A percentile compares a stretch with the other conserved stretches of the same genome.
These are phyloP conservation scores for Numenius arquata DNA, from an alignment of 2,113 vertebrate genomes.

Conservation along the genomic window DNA sequence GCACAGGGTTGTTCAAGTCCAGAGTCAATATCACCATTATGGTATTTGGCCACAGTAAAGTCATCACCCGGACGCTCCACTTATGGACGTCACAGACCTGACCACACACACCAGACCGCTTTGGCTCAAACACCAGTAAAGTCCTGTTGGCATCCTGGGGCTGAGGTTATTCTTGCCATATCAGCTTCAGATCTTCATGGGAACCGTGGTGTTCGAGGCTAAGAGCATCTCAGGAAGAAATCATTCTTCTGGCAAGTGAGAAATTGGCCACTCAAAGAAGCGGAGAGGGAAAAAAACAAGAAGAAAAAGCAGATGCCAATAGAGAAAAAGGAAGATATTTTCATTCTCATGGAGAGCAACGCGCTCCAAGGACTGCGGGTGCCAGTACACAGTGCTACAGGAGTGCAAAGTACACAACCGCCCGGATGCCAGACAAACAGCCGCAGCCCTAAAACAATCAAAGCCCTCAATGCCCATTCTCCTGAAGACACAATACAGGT, in stretches of 20 bases:
- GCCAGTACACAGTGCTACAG: not conserved
- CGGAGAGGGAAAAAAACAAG: fast-evolving
- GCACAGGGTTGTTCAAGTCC: not conserved
- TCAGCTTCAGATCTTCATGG: not conserved
- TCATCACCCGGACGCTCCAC: not conserved
- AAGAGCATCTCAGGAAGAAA: not conserved
- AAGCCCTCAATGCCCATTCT: not conserved
- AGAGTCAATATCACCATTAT: not conserved
- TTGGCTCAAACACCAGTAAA: not conserved
- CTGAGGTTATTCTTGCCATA: fast-evolving
- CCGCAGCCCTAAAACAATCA: not conserved
- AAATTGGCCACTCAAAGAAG: not conserved
- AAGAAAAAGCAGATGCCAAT: not conserved
- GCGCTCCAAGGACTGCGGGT: not conserved
- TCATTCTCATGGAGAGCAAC: not conserved
- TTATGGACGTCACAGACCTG: fast-evolving
- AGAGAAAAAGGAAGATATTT: constrained; percentile 40
- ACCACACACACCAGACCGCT: fast-evolving
- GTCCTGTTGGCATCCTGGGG: not conserved
- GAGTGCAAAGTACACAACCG: not conserved
- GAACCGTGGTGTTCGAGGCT: not conserved
- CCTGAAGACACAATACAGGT: not conserved
- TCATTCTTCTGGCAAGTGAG: not conserved
- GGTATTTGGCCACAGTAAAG: not conserved
- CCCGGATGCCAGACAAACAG: not conserved